These are phyloP conservation scores for Pseudomyrmex gracilis DNA, from an alignment of 1,140 invertebrate genomes.

Conservation along the genomic window DNA sequence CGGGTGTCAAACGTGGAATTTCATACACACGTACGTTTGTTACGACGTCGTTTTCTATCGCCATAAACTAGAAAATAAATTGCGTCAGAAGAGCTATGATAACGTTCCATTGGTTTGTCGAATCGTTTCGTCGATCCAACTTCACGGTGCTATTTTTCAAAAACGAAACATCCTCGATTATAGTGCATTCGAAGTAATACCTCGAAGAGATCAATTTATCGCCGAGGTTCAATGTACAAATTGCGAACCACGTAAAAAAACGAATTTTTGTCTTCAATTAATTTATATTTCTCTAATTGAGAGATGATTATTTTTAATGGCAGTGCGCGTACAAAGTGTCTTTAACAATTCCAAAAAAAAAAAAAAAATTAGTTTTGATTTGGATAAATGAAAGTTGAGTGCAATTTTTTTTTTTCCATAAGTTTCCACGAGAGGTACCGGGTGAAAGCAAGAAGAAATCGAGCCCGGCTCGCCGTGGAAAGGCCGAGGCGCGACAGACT, in stretches of 20 bases:
- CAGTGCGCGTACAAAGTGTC: too few relatives aligned
- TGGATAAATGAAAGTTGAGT: constrained; percentile 3
- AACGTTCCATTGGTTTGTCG: constrained; percentile 30
- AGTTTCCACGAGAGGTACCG: constrained; percentile 27
- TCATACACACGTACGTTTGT: neutral
- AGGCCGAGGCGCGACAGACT: constrained; percentile 46
- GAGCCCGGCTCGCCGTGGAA: constrained; percentile 45
- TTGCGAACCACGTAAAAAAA: neutral
- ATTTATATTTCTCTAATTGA: neutral
- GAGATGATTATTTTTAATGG: neutral
- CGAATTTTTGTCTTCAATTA: neutral
- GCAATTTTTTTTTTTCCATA: constrained; percentile 2
- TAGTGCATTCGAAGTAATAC: constrained; percentile 57
- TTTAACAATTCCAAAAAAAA: constrained; percentile 11
- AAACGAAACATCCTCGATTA: constrained; percentile 16
- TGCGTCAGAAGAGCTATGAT: constrained; percentile 31
- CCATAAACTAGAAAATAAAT: constrained; percentile 51
- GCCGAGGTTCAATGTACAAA: neutral
- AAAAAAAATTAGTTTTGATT: neutral
- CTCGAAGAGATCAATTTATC: constrained; percentile 53
- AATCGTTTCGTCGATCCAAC: constrained; percentile 18
- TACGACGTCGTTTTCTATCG: constrained; percentile 36
- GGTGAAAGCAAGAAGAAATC: constrained; percentile 13
- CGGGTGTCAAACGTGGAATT: neutral
- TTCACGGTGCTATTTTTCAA: constrained; percentile 38